Percentiles rank a stretch among this genome's conserved stretches.
phyloP scores from a whole-genome alignment of 2,888 invertebrate genomes.

The Euplexia lucipara region DNA sequence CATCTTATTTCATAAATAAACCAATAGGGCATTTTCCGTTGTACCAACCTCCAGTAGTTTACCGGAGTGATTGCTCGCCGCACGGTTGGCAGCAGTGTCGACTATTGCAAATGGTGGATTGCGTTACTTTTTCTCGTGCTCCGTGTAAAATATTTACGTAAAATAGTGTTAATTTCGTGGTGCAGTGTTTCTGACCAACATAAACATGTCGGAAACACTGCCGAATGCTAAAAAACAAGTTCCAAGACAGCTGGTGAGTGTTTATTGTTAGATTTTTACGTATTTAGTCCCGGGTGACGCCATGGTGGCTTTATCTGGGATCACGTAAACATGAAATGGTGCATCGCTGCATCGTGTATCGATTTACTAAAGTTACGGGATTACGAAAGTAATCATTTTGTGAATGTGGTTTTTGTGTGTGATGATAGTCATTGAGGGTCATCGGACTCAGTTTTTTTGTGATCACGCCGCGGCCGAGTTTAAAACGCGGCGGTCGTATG shows the following conservation, averaged over 20 bases:
- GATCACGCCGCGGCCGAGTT: conserved; percentile 88
- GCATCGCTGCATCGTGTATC: conserved; percentile 91
- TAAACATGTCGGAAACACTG: conserved; percentile 92
- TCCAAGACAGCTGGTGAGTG: conserved; percentile 92
- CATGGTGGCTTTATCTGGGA: conserved; percentile 92
- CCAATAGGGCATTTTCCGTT: conserved; percentile 79
- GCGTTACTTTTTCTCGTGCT: conserved; percentile 91
- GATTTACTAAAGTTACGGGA: conserved; percentile 84
- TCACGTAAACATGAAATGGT: conserved; percentile 92
- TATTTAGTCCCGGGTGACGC: conserved; percentile 92
- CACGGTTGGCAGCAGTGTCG: conserved; percentile 89
- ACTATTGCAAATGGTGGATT: conserved; percentile 91
- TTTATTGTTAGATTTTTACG: conserved; percentile 88
- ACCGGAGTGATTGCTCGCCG: conserved; percentile 84
- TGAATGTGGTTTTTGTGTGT: conserved; percentile 68
- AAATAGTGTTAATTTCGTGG: conserved; percentile 89
- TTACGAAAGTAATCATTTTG: conserved; percentile 70
- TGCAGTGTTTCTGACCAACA: conserved; percentile 90
- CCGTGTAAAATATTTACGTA: conserved; percentile 91
- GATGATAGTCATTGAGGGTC: conserved; percentile 80
- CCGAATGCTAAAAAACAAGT: conserved; percentile 91
- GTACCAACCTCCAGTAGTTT: conserved; percentile 82
- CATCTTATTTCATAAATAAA: conserved; percentile 75
- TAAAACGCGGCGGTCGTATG: conserved; percentile 90
- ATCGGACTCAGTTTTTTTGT: conserved; percentile 85